A percentile compares a stretch with the other conserved stretches of the same genome.
Evolutionary conservation across 2,113 vertebrate genomes (phyloP).

Genomic region (Setophaga kirtlandii): DNA sequence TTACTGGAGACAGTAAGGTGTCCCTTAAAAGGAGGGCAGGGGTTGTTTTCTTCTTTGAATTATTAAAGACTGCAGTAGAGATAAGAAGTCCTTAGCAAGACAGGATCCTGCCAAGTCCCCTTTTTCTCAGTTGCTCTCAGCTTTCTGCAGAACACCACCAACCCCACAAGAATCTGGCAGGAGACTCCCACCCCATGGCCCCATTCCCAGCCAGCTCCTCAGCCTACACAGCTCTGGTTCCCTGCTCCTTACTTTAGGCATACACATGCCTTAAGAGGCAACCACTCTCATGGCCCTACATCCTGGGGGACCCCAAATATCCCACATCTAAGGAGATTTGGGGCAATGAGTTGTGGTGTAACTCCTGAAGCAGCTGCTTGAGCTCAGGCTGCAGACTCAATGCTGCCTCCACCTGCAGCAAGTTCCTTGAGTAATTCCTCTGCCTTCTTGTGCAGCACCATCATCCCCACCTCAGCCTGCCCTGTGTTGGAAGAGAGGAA

Average conservation of each 20-base stretch:
- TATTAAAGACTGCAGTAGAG: neutral
- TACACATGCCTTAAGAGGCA: fast-evolving
- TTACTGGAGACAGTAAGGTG: neutral
- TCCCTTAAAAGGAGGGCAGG: neutral
- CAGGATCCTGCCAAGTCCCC: neutral
- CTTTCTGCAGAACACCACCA: neutral
- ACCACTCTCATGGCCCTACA: fast-evolving
- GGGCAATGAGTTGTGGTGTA: fast-evolving
- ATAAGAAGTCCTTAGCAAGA: neutral
- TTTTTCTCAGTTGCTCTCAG: neutral
- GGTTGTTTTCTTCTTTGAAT: neutral
- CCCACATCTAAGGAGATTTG: fast-evolving
- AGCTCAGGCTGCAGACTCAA: neutral
- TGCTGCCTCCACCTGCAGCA: neutral
- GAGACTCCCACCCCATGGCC: neutral
- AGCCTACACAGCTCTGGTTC: neutral
- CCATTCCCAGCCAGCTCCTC: neutral
- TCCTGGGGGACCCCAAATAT: fast-evolving
- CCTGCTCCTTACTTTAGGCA: neutral
- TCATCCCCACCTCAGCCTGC: neutral
- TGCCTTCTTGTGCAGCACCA: neutral
- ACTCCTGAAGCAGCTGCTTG: neutral
- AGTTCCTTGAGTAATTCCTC: no score
- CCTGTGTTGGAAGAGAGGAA: fast-evolving
- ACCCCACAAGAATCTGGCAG: neutral